Percentiles rank a stretch among this genome's conserved stretches.
Evolutionary conservation across 2,888 invertebrate genomes (phyloP).

Genomic region (Meteorus colon): DNA sequence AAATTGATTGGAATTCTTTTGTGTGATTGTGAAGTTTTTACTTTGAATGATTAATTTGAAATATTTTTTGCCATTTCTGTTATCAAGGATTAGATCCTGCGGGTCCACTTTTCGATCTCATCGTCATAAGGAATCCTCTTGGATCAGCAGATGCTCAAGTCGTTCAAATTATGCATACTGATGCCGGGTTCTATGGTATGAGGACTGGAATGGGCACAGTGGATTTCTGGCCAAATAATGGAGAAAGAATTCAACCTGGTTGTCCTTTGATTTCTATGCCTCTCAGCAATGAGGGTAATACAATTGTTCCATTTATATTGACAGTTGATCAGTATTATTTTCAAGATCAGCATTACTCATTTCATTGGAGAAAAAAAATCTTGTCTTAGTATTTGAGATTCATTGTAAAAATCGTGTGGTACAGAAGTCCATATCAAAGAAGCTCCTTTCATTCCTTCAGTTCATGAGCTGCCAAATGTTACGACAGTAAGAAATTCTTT

Average conservation of each 20-base stretch:
- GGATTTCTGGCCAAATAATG: slow-evolving; percentile 75
- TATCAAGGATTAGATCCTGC: slow-evolving; percentile 74
- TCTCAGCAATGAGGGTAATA: slow-evolving; percentile 40
- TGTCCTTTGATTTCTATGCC: slow-evolving; percentile 60
- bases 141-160: slow-evolving; percentile 70
- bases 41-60: too few relatives aligned
- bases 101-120: slow-evolving; percentile 72
- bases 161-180: slow-evolving; percentile 76
- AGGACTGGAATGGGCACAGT: slow-evolving; percentile 67
- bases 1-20: too few relatives aligned
- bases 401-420: too few relatives aligned
- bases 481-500: too few relatives aligned
- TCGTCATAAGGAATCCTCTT: slow-evolving; percentile 65
- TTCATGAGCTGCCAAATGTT: too few relatives aligned
- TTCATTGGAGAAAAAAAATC: too few relatives aligned
- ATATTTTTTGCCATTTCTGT: not conserved
- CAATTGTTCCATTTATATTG: not conserved
- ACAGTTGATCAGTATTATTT: not conserved
- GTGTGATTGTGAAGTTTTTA: too few relatives aligned
- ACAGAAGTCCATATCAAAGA: too few relatives aligned
- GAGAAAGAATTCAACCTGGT: slow-evolving; percentile 74
- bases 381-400: too few relatives aligned
- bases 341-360: too few relatives aligned
- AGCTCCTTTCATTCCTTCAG: too few relatives aligned
- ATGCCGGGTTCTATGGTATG: slow-evolving; percentile 72